Evolutionary conservation across 2,888 invertebrate genomes (phyloP).

Genomic region (Leucania comma): DNA sequence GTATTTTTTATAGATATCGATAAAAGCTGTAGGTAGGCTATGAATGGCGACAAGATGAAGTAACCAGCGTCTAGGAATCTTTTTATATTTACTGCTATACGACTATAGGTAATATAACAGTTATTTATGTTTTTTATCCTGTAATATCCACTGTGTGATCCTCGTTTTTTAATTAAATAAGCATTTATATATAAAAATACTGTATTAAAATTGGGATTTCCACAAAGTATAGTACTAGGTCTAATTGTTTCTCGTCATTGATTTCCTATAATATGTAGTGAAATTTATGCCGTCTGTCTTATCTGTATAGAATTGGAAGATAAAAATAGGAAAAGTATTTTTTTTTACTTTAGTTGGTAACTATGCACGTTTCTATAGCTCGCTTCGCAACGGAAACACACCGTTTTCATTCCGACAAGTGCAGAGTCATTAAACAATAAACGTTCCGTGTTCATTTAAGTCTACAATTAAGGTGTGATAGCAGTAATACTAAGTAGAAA

Average conservation of each 20-base stretch:
- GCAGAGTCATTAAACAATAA: slow-evolving; percentile 19
- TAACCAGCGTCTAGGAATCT: background rate
- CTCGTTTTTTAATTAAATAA: background rate
- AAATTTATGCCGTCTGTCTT: too few species aligned
- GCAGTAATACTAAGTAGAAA: slow-evolving; percentile 40
- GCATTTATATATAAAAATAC: background rate
- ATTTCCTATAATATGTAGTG: too few species aligned
- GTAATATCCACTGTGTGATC: background rate
- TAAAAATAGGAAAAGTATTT: background rate
- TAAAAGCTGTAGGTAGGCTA: background rate
- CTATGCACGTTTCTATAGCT: background rate
- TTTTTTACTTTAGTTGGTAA: background rate
- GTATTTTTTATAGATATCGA: background rate
- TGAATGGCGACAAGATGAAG: background rate
- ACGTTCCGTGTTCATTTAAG: slow-evolving; percentile 19
- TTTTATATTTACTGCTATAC: too few species aligned
- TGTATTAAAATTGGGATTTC: background rate
- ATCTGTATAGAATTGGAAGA: background rate
- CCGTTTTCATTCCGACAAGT: background rate
- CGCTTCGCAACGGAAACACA: background rate
- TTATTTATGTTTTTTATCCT: too few species aligned
- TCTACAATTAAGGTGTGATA: slow-evolving; percentile 28
- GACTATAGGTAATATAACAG: too few species aligned
- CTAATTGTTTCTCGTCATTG: background rate
- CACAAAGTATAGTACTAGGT: background rate